Base-by-base conservation (phyloP, 1,140 invertebrate genomes). In the Notospermus geniculatus region DNA sequence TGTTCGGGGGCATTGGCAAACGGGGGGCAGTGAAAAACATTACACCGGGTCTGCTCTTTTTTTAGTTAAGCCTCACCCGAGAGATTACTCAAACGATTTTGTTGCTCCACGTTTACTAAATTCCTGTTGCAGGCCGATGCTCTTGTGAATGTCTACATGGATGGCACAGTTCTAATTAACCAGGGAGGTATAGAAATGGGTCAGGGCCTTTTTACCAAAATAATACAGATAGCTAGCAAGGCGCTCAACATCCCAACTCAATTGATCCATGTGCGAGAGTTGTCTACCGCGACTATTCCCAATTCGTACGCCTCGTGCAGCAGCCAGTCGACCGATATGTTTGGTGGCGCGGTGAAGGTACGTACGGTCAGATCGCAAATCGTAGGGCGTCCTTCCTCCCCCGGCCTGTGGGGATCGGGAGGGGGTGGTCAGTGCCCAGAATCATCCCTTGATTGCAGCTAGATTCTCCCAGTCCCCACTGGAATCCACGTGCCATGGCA, bases 161-260 rank as follows among this genome's bases (percentile, higher is more conserved):
- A 98, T 83, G 95, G 95, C 1, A 94, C 93, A 0, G 91, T 98
- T 7, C 82, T 97, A 1, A 71, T 98, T 9, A 88, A 87, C 22
- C 93, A 96, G 75, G 91, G 91, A 39, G 95, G 94, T 15, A 89
- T 89, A 25, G 95, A 98, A 84, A 98, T 98, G 90, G 95, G 95
- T 0, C 95, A 98, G 83, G 95, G 95, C 2, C 80, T 97, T 0
- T 91, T 97, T 71, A 97, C 92, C 0, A 97, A 97, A 84, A 93
- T 95, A 88, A 89, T 95, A 60, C 92, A 96, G 85, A 75, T 83
- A 30, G 81, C 83, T 2, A 80, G 81, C 53, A 60, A 88, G 66
- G 85, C 85, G 2, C 81, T 98, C 1, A 87, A 85, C 36, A 87
- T 95, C 23, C 85, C 91, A 28, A 75, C 85, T 13, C 85, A 88